These are phyloP conservation scores for Pogonophryne albipinna DNA, from an alignment of 2,797 vertebrate species.

Conservation along the genomic window DNA sequence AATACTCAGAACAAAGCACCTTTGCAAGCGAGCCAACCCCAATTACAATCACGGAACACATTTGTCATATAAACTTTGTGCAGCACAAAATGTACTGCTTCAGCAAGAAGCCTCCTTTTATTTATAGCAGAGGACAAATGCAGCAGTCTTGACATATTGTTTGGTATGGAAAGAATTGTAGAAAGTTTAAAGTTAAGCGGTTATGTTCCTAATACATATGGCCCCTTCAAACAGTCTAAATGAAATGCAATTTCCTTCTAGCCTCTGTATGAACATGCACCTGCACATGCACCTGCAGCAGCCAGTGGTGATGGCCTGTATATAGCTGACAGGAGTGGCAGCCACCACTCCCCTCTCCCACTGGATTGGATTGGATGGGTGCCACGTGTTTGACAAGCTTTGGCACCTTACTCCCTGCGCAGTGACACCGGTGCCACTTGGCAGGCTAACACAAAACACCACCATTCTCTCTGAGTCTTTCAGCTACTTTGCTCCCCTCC, in stretches of 20 bases:
- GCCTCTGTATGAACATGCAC: conserved; percentile 1
- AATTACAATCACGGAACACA: conserved; percentile 71
- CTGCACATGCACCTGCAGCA: conserved; percentile 16
- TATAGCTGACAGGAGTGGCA: conserved; percentile 54
- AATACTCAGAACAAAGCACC: conserved; percentile 61
- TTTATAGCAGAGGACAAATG: conserved; percentile 52
- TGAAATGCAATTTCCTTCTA: conserved; percentile 19
- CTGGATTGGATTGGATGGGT: conserved; percentile 64
- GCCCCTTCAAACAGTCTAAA: neutral
- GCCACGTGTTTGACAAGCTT: conserved; percentile 69
- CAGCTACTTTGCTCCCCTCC: conserved; percentile 44
- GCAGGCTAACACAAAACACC: conserved; percentile 38
- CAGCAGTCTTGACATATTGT: conserved; percentile 38
- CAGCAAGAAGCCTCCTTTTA: conserved; percentile 61
- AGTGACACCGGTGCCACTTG: conserved; percentile 57
- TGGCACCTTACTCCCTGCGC: conserved; percentile 54
- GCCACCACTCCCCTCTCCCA: conserved; percentile 32
- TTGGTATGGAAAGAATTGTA: conserved; percentile 31
- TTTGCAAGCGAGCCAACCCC: conserved; percentile 57
- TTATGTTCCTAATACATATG: conserved; percentile 30
- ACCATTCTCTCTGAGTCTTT: conserved; percentile 43
- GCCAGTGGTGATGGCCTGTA: conserved; percentile 10
- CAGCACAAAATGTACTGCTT: conserved; percentile 47
- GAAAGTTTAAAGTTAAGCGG: conserved; percentile 40
- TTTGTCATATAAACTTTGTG: conserved; percentile 73